These are phyloP conservation scores for Tetropium fuscum DNA, from an alignment of 2,888 invertebrate species.

Conservation along the genomic window DNA sequence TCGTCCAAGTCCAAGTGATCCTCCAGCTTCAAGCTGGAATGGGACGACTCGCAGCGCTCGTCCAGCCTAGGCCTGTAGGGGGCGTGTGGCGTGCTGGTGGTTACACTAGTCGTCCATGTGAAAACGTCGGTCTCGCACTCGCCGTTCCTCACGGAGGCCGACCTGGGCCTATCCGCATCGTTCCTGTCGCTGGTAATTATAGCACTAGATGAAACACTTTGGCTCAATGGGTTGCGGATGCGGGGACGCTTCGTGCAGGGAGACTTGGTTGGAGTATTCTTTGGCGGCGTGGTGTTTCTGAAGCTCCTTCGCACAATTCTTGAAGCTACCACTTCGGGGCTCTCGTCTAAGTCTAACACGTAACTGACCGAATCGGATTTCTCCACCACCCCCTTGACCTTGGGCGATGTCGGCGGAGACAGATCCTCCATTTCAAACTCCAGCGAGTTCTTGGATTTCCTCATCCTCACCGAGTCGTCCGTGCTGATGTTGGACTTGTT, in stretches of 20 bases:
- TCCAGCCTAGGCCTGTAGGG: conserved; percentile 33
- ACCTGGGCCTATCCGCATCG: conserved; percentile 44
- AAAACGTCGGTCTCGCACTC: conserved; percentile 46
- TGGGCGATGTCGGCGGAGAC: conserved; percentile 77
- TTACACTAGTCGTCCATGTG: conserved; percentile 39
- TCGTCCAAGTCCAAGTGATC: conserved; percentile 49
- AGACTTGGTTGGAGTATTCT: conserved; percentile 60
- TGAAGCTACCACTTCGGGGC: conserved; percentile 78
- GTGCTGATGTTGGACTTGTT: conserved; percentile 45
- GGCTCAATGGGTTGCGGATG: conserved; percentile 62
- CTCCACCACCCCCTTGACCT: conserved; percentile 86
- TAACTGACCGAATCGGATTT: conserved; percentile 90
- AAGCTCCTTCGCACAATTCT: conserved; percentile 79
- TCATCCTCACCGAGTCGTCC: conserved; percentile 44
- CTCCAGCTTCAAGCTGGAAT: conserved; percentile 36
- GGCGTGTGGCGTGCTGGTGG: conserved; percentile 29
- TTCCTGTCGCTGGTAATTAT: conserved; percentile 61
- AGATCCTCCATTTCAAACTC: conserved; percentile 60
- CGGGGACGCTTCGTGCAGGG: conserved; percentile 65
- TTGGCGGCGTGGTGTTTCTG: conserved; percentile 68
- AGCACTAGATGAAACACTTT: conserved; percentile 69
- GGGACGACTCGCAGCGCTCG: conserved; percentile 38
- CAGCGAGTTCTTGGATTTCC: conserved; percentile 52
- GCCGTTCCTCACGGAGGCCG: conserved; percentile 41
- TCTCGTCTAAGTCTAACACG: conserved; percentile 83